Percentiles rank a stretch among this genome's conserved stretches.
Conservation (phyloP, 2,113 vertebrate genomes). For the Strigops habroptila region DNA sequence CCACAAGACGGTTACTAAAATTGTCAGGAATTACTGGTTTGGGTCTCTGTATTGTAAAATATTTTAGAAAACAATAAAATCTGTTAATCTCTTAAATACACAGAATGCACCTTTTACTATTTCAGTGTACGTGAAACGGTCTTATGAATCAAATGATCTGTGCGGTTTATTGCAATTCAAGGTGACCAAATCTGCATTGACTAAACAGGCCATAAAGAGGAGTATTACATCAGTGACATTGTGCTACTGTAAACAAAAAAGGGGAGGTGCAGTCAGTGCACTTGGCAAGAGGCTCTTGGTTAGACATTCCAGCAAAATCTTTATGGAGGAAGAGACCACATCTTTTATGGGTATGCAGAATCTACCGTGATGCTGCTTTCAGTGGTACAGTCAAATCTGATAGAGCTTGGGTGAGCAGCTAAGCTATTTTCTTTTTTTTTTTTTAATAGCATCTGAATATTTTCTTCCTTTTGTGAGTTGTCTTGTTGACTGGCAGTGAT, state of each 20-base stretch:
- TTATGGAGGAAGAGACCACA: background rate
- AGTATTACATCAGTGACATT: background rate
- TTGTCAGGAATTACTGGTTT: constrained; percentile 38
- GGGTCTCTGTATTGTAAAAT: constrained; percentile 54
- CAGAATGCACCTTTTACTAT: background rate
- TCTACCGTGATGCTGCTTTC: background rate
- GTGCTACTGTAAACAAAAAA: background rate
- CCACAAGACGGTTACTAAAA: background rate
- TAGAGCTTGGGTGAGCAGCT: background rate
- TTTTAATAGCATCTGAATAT: background rate
- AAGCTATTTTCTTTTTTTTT: background rate
- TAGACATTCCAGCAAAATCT: background rate
- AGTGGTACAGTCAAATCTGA: background rate
- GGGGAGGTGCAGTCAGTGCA: background rate
- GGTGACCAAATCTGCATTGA: background rate
- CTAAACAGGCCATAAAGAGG: background rate
- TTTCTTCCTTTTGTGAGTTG: background rate
- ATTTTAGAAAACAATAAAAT: constrained; percentile 66
- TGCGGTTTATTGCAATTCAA: background rate
- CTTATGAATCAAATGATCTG: background rate
- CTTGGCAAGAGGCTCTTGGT: background rate
- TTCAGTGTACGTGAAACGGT: background rate
- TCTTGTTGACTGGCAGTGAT: background rate
- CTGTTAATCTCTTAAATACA: constrained; percentile 42
- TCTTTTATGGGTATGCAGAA: background rate